Base-by-base conservation (phyloP, 1,140 invertebrate species). In the Neuroterus valhalla region DNA sequence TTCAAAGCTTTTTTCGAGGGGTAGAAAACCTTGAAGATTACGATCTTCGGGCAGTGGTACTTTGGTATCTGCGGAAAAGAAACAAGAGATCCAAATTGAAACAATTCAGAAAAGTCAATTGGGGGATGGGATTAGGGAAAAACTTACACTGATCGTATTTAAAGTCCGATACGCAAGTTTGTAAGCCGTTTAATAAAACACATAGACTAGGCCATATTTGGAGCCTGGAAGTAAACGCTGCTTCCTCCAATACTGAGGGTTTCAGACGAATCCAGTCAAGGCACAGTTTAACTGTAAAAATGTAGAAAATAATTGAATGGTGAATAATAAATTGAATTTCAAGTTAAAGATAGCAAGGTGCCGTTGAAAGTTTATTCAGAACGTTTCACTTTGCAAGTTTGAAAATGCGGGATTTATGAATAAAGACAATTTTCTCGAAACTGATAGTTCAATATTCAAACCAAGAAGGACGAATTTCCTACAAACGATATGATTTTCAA, bases 181-280 rank as follows among this genome's bases (percentile, higher is more conserved):
- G 92, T n/a, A 96, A 88, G 77, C 91, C 91, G 86, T 95, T 95
- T 66, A 95, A 88, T 10, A 95, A 85, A 82, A 94, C 93, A 77
- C 94, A 94, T n/a, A 96, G 90, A 82, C 94, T 94, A 14, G 93
- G 92, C 95, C 95, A 96, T 75, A 96, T 93, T 91, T 95, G 94
- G 70, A 92, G 92, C 81, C 93, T 90, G 52, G 92, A 92, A 31
- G 91, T 91, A 87, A 96, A 94, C 70, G 93, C 91, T 43, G 87
- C 82, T 80, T 91, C 89, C 38, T 91, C 86, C 44, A 95, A 86
- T 77, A 93, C 86, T 55, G 89, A 87, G 3, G 92, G 91, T 77
- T 93, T 91, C 46, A 92, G 88, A 72, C 88, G 85, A 70, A 95
- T 88, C 94, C 95, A 96, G 78, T 94, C 93, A 82, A 96, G 89